These are phyloP conservation scores for Ruditapes philippinarum DNA, from an alignment of 1,140 invertebrate genomes.

Conservation along the genomic window DNA sequence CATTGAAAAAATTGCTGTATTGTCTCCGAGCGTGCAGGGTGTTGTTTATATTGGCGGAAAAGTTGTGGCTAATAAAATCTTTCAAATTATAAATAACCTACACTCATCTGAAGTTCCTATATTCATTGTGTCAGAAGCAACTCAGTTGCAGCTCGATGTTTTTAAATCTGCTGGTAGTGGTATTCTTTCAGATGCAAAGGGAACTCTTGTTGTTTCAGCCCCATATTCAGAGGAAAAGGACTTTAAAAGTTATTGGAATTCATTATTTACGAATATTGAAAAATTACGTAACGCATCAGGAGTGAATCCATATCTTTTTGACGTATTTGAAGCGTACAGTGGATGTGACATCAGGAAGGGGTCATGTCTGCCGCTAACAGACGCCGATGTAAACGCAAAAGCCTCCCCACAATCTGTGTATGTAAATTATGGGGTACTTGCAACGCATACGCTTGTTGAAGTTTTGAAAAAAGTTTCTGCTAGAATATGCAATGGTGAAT, in stretches of 20 bases:
- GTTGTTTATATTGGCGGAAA: slow-evolving; percentile 41
- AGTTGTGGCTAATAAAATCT: slow-evolving; percentile 1
- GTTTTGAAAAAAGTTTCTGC: background rate
- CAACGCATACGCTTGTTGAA: slow-evolving; percentile 1
- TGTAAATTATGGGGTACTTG: slow-evolving; percentile 22
- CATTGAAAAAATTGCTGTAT: background rate
- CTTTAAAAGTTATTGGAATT: slow-evolving; percentile 49
- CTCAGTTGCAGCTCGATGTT: background rate
- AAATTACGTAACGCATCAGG: background rate
- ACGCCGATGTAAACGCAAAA: background rate
- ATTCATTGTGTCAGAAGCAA: slow-evolving; percentile 54
- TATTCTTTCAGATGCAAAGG: slow-evolving; percentile 20
- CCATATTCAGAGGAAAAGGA: background rate
- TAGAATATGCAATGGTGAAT: background rate
- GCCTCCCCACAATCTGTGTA: background rate
- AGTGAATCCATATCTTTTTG: slow-evolving; percentile 29
- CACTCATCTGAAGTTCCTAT: background rate
- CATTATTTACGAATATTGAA: slow-evolving; percentile 44
- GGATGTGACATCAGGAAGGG: background rate
- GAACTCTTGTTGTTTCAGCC: slow-evolving; percentile 11
- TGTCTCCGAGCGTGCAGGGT: slow-evolving; percentile 3
- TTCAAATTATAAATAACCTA: background rate
- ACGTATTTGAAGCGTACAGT: slow-evolving; percentile 28
- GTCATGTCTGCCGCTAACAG: background rate
- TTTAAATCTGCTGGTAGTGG: background rate